phyloP scores from a whole-genome alignment of 2,113 vertebrate genomes.

The Falcunculus frontatus region DNA sequence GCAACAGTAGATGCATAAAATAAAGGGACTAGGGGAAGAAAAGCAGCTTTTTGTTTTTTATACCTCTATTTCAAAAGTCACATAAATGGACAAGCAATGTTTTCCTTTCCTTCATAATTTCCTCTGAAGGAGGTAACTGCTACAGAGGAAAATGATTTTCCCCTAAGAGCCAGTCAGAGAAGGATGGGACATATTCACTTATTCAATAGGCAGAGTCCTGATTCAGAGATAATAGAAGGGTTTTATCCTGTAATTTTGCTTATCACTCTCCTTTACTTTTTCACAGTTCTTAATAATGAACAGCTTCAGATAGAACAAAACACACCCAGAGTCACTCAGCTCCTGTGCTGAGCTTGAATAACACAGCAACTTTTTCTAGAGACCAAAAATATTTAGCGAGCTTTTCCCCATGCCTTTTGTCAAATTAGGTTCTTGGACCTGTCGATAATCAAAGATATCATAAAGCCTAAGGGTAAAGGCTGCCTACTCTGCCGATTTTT shows the following conservation, averaged over 20 bases:
- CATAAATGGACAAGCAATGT: background rate
- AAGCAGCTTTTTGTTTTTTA: background rate
- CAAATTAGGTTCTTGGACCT: background rate
- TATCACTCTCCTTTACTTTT: background rate
- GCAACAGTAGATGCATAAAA: background rate
- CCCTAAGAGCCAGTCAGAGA: background rate
- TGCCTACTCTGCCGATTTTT: background rate
- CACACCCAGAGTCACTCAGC: background rate
- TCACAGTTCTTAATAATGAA: background rate
- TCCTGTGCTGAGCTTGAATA: background rate
- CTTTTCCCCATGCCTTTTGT: background rate
- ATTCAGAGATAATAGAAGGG: background rate
- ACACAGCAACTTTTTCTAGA: background rate
- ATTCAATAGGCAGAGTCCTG: background rate
- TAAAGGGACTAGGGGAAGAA: background rate
- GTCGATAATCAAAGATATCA: background rate
- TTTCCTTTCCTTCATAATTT: background rate
- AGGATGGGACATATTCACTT: background rate
- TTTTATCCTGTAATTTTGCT: background rate
- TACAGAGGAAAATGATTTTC: background rate
- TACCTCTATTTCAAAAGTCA: background rate
- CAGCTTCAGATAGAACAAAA: background rate
- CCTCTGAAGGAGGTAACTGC: background rate
- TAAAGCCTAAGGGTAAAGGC: background rate
- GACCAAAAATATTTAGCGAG: background rate